Percentiles rank a stretch among this genome's conserved stretches.
phyloP scores from a whole-genome alignment of 2,888 invertebrate genomes.

The Pyrrhia umbra region DNA sequence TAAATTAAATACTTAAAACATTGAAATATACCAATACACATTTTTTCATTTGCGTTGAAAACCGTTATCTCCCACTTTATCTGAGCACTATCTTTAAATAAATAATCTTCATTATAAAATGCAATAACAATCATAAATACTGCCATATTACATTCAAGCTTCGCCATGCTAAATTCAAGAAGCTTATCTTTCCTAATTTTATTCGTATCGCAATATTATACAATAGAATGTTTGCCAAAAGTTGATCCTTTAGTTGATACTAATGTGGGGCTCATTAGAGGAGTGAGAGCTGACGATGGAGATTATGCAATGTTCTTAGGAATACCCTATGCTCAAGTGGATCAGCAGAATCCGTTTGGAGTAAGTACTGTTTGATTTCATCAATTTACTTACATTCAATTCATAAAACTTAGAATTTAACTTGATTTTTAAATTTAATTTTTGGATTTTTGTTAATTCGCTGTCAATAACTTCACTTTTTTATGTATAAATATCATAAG shows the following conservation, averaged over 20 bases:
- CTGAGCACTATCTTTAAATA: constrained; percentile 6
- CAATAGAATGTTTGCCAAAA: constrained; percentile 32
- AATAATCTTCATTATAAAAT: constrained; percentile 20
- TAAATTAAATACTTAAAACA: no score
- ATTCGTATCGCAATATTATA: constrained; percentile 13
- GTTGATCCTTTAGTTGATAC: constrained; percentile 68
- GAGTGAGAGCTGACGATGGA: constrained; percentile 68
- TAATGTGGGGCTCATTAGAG: constrained; percentile 68
- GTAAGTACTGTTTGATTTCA: constrained; percentile 65
- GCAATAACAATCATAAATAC: not conserved
- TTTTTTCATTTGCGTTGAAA: no score
- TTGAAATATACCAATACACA: no score
- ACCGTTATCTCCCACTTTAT: constrained; percentile 12
- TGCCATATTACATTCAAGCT: not conserved
- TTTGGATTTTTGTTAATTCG: no score
- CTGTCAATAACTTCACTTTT: no score
- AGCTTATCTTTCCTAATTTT: constrained; percentile 10
- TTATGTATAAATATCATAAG: no score
- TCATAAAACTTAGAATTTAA: no score
- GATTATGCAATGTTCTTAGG: constrained; percentile 75
- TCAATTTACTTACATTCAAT: no score
- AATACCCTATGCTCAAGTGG: constrained; percentile 72
- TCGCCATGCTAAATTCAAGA: constrained; percentile 16
- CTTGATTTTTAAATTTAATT: no score
- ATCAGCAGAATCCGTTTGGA: constrained; percentile 72